These are phyloP conservation scores for Cephus nigrinus DNA, from an alignment of 2,888 invertebrate genomes.

Conservation along the genomic window DNA sequence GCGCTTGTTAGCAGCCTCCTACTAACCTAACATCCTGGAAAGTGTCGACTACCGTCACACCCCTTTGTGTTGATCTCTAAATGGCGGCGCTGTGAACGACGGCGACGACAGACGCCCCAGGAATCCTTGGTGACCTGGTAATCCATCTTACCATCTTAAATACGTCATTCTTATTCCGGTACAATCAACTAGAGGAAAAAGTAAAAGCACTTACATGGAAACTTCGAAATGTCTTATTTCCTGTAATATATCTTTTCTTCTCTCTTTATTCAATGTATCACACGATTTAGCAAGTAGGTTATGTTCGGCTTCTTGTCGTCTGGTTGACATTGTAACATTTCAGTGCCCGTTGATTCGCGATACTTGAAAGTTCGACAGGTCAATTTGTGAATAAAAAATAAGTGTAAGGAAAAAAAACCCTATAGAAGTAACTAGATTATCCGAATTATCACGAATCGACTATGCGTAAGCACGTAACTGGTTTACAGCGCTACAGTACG, in stretches of 20 bases:
- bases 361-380: background rate
- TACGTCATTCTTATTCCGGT: background rate
- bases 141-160: background rate
- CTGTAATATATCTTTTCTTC: too few species aligned
- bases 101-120: background rate
- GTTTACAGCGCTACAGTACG: background rate
- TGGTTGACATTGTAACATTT: background rate
- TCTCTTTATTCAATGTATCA: background rate
- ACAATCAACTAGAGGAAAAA: background rate
- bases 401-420: background rate
- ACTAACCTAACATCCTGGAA: background rate
- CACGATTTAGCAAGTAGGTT: background rate
- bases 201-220: background rate
- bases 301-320: background rate
- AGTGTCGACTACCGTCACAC: background rate
- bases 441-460: background rate
- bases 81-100: background rate
- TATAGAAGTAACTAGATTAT: background rate
- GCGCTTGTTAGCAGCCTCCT: background rate
- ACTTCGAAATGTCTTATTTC: background rate
- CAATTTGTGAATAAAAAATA: background rate
- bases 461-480: background rate
- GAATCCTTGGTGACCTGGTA: background rate
- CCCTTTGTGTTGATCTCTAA: background rate
- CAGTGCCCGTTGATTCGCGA: background rate